A percentile compares a stretch with the other conserved stretches of the same genome.
Evolutionary conservation across 2,113 vertebrate genomes (phyloP).

Genomic region (Perccottus glenii): DNA sequence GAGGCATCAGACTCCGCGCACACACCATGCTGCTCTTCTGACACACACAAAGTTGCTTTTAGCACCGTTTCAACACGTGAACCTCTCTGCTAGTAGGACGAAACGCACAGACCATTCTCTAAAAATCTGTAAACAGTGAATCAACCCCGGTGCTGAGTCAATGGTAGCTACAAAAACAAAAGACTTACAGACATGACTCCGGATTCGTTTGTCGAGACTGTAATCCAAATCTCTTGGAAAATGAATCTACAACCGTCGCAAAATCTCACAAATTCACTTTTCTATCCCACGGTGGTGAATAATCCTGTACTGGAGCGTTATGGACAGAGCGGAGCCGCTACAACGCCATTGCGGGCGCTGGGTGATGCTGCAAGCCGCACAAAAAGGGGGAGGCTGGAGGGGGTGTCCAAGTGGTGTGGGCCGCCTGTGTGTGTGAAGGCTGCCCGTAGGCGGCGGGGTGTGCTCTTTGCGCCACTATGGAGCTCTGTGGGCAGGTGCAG

Average conservation of each 20-base stretch:
- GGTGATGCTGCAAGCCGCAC: constrained; percentile 71
- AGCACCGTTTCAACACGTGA: constrained; percentile 1
- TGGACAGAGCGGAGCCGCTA: constrained; percentile 66
- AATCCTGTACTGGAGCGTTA: constrained; percentile 46
- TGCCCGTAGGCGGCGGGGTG: constrained; percentile 17
- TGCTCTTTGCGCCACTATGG: neutral
- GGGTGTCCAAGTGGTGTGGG: constrained; percentile 58
- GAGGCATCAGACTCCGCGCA: constrained; percentile 52
- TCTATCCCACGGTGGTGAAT: constrained; percentile 38
- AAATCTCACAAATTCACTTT: constrained; percentile 29
- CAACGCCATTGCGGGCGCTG: constrained; percentile 81
- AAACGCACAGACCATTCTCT: neutral
- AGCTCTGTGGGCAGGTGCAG: neutral
- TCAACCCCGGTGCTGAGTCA: constrained; percentile 52
- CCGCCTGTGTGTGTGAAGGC: constrained; percentile 27
- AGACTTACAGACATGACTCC: constrained; percentile 79
- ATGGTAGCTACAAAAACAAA: constrained; percentile 74
- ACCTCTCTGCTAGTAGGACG: neutral
- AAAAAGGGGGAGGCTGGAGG: constrained; percentile 7
- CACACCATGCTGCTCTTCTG: constrained; percentile 59
- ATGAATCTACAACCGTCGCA: constrained; percentile 22
- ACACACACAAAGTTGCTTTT: constrained; percentile 19
- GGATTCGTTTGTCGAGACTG: constrained; percentile 38
- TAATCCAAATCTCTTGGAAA: constrained; percentile 33
- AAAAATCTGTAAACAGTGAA: constrained; percentile 57